phyloP scores from a whole-genome alignment of 2,797 vertebrate genomes.

The Gymnothorax reevesii region DNA sequence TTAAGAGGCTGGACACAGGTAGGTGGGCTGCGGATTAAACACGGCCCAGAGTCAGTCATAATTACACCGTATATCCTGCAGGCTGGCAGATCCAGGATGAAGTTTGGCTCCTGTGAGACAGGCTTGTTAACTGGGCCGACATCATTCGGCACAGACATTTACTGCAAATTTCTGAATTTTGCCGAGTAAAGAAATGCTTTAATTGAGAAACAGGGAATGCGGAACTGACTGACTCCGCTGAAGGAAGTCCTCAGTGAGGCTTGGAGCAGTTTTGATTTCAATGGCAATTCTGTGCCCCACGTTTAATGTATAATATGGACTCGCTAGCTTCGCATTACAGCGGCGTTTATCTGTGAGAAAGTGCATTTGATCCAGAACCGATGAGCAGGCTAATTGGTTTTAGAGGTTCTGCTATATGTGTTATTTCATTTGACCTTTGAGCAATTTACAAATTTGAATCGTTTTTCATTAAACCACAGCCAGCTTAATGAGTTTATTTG shows the following conservation, averaged over 20 bases:
- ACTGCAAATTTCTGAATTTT: background rate
- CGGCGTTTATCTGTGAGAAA: background rate
- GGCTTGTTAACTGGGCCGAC: background rate
- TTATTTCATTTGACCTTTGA: background rate
- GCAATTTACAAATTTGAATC: background rate
- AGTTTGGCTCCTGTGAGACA: background rate
- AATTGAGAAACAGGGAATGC: background rate
- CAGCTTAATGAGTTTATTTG: background rate
- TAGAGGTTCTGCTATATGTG: background rate
- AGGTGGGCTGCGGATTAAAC: background rate
- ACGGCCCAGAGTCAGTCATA: background rate
- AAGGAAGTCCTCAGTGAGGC: too few species aligned
- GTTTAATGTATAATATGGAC: background rate
- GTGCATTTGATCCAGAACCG: background rate
- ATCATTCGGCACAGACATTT: background rate
- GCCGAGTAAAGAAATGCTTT: background rate
- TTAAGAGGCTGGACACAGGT: background rate
- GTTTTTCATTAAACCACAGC: background rate
- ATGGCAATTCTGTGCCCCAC: background rate
- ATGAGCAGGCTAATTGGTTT: background rate
- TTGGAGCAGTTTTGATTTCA: background rate
- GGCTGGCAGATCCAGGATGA: background rate
- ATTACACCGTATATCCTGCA: background rate
- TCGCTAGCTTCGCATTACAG: background rate
- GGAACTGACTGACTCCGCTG: background rate